Conservation (phyloP, 2,888 invertebrate species). For the Cynaeus angustus region DNA sequence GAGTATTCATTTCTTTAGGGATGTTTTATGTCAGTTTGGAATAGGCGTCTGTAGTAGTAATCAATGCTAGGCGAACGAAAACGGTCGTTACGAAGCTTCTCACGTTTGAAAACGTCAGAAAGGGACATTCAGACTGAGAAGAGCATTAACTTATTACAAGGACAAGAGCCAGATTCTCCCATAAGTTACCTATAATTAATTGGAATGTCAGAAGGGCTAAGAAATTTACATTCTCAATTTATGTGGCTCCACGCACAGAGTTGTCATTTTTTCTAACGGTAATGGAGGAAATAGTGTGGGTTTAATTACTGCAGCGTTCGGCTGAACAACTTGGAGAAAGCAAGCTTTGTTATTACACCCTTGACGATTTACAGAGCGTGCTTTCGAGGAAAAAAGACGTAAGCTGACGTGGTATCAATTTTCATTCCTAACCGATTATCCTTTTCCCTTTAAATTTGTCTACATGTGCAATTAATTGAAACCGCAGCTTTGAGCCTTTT, state of each 20-base stretch:
- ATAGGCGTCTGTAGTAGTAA: conserved; percentile 38
- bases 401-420: no score
- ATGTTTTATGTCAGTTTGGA: conserved; percentile 32
- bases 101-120: conserved; percentile 46
- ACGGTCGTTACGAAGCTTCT: conserved; percentile 37
- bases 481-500: not conserved
- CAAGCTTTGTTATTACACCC: no score
- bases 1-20: conserved; percentile 23
- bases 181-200: conserved; percentile 30
- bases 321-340: no score
- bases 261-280: not conserved
- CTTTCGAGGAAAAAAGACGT: no score
- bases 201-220: conserved; percentile 10
- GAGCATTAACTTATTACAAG: conserved; percentile 44
- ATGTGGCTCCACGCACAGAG: not conserved
- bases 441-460: not conserved
- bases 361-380: no score
- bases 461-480: conserved; percentile 1
- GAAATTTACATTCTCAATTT: conserved; percentile 33
- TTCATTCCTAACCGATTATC: no score
- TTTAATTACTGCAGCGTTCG: not conserved
- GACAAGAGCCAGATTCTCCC: conserved; percentile 21
- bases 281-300: not conserved
- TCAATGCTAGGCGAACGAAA: conserved; percentile 35
- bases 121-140: conserved; percentile 37